Base-by-base conservation (phyloP, 2,113 vertebrate species). In the Hippocampus mohnikei region DNA sequence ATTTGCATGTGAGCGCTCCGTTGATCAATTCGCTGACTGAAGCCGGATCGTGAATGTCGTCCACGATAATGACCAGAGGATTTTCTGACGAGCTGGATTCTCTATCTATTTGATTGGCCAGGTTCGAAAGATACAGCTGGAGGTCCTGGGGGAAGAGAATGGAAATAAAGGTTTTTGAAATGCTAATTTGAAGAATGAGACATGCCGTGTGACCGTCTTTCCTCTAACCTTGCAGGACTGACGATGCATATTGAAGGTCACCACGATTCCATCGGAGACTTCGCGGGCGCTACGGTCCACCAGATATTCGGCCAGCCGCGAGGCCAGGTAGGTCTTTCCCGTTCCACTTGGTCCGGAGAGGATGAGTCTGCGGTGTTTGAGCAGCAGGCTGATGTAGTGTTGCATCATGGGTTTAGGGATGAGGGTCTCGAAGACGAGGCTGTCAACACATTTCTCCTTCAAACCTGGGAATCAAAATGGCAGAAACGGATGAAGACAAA, bases 361-460 rank as follows among this genome's bases (percentile, higher is more conserved):
- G 75, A 98, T 93, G 37, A 98, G 93, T 25, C 97, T 95, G 21
- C 97, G 94, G 82, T 98, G 97, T 84, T 98, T 99, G 64, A 98
- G 94, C 56, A 98, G 91, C 72, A 98, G 94, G 77, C 97, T 95
- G 74, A 98, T 97, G 80, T 99, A 99, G 81, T 99, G 97, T 78
- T 99, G 97, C 93, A 98, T 95, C 97, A 99, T 98, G 66, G 96
- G 94, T 91, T 99, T 99, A 66, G 96, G 97, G 79, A 99, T 94
- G 27, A 99, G 95, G 0, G 96, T 97, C 90, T 99, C 96, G 0
- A 99, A 99, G 74, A 98, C 96, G 76, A 99, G 90, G 87, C 94
- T 95, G 90, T 99, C 97, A 77, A 98, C 96, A 0, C 96, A 96
- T 80, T 95, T 98, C 89, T 99, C 96, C 85, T 96, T 97, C 87